A percentile compares a stretch with the other conserved stretches of the same genome.
These are phyloP conservation scores for Spisula subtruncata DNA, from an alignment of 2,888 invertebrate genomes.

Conservation along the genomic window DNA sequence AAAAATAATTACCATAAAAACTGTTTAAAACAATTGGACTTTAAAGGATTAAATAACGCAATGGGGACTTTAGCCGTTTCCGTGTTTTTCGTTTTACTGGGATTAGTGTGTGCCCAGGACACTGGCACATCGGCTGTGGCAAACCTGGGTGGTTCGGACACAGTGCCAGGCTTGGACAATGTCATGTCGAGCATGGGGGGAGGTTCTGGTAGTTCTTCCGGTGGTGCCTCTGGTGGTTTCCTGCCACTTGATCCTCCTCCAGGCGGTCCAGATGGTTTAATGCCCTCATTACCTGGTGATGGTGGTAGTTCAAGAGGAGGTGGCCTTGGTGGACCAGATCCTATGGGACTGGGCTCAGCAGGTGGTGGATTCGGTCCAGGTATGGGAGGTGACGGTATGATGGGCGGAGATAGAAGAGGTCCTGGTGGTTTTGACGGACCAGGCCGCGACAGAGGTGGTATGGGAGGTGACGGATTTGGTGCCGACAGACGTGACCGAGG, in stretches of 20 bases:
- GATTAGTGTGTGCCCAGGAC: conserved; percentile 29
- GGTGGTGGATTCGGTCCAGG: background rate
- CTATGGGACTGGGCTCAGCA: background rate
- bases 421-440: conserved; percentile 2
- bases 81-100: conserved; percentile 42
- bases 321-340: background rate
- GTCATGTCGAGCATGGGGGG: conserved; percentile 17
- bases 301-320: background rate
- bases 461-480: too few relatives aligned
- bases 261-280: background rate
- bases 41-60: background rate
- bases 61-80: conserved; percentile 36
- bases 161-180: background rate
- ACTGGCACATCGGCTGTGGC: background rate
- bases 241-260: background rate
- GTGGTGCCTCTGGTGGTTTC: conserved; percentile 14
- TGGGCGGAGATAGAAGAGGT: background rate
- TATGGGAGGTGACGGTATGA: background rate
- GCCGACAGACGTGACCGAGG: background rate
- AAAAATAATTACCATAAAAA: background rate
- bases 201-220: background rate
- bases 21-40: background rate
- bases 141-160: background rate
- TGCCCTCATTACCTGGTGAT: background rate
- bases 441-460: background rate